Base-by-base conservation (phyloP, 2,797 vertebrate genomes). In the Acanthis flammea region DNA sequence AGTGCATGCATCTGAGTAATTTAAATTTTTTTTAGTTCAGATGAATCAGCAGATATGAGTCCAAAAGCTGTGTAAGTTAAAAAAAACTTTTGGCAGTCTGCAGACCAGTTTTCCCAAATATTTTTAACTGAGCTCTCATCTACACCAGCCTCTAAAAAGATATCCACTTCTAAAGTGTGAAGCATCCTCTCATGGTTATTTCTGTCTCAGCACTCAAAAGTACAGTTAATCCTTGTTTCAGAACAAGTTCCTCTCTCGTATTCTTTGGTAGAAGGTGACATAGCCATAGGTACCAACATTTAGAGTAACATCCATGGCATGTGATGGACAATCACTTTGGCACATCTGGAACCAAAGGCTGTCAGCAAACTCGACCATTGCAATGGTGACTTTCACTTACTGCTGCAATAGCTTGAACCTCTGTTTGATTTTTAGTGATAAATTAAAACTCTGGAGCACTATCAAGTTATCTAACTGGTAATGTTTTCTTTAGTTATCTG, bases 21-120 rank as follows among this genome's bases (percentile, higher is more conserved):
- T 90, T 87, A 11, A 2, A 7, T 27, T 62, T 71, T 86, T 92
- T 93, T 95, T 67, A 67, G 67, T 87, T 91, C 65, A 94, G 61
- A 74, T 88, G 68, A 94, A 63, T 94, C 85, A 95, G 84, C 87
- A 94, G 42, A 82, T 85, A 50, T 19, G n/a, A 72, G 35, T 74
- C 78, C 65, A 91, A 94, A 92, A 71, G 25, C 75, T 67, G 31
- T 1, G 2, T 31, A 77, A 89, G 71, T 86, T 86, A 67, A 93
- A 88, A 91, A 91, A 74, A 78, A 53, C 25, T 83, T 71, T 51
- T 86, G 33, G 55, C 50, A 61, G 39, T 65, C 25, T 94, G 57
- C 57, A 88, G 60, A 84, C 23, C 31, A 84, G 14, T 71, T 75
- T 92, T 92, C 15, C 27, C 31, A 77, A 77, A 81, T 13, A n/a